A percentile compares a stretch with the other conserved stretches of the same genome.
These are phyloP conservation scores for Lepidurus arcticus DNA, from an alignment of 1,140 invertebrate species.

Conservation along the genomic window DNA sequence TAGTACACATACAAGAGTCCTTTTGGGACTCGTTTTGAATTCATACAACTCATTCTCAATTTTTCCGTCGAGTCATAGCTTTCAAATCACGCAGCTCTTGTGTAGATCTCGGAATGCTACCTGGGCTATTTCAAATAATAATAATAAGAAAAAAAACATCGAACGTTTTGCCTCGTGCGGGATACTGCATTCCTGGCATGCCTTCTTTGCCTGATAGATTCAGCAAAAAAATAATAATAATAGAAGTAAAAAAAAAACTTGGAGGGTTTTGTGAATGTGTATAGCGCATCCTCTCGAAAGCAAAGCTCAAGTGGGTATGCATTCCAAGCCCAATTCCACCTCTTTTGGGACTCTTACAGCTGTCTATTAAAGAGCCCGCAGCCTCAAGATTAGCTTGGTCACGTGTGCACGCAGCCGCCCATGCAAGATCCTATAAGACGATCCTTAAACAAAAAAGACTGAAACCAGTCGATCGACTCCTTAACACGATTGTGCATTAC, in stretches of 20 bases:
- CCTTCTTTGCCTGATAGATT: not conserved
- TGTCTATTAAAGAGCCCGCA: not conserved
- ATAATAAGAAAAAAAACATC: not conserved
- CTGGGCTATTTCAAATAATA: not conserved
- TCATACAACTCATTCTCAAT: conserved; percentile 3
- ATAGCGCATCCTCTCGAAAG: not conserved
- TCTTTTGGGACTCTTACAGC: not conserved
- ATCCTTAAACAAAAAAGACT: not conserved
- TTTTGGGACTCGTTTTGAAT: not conserved
- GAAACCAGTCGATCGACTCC: not conserved
- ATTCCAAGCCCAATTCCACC: not conserved
- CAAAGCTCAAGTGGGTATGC: not conserved
- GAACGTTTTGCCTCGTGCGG: not conserved
- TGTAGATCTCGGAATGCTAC: conserved; percentile 2
- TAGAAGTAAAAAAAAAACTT: not conserved
- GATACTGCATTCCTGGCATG: not conserved
- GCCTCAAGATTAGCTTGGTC: conserved; percentile 11
- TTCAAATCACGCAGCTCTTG: not conserved
- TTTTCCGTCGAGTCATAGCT: conserved; percentile 6
- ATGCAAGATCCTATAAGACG: not conserved
- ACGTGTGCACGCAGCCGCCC: not conserved
- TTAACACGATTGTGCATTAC: too few relatives aligned
- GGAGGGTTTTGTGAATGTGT: not conserved
- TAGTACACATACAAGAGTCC: not conserved
- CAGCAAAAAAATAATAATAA: not conserved